Base-by-base conservation (phyloP, 2,888 invertebrate genomes). In the Hetaerina titia region DNA sequence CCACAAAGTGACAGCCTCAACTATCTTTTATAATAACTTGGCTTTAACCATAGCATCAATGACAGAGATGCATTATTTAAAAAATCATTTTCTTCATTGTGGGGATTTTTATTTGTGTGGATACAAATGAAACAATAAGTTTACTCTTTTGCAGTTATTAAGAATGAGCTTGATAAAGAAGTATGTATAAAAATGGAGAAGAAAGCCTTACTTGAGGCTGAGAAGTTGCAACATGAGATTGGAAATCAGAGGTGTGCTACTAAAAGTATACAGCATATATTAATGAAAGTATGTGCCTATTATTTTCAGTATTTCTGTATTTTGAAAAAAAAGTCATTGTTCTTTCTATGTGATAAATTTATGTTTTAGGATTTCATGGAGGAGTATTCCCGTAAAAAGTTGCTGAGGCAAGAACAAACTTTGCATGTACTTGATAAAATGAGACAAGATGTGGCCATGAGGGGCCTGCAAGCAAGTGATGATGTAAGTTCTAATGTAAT, bases 301-400 rank as follows among this genome's bases (percentile, higher is more conserved):
- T 22, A 63, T 15, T 90, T 90, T 11, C 60, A 11, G 15, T 19
- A 19, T 64, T 81, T 25, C 7, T 31, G 8, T 90, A 31, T 22
- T 64, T 19, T 90, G n/a, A 6, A 69, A 22, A 22, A 45, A n/a
- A 22, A 9, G 64, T 31, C 22, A 56, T 25, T 69, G n/a, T 56
- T 74, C 4, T 69, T 17, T n/a, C 13, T 13, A 19, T 56, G 11
- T 74, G n/a, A 63, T 69, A 11, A 31, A 25, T 74, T 92, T 15
- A 0, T 74, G 25, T 88, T 56, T 11, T 31, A 92, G 92, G 92
- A 92, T 56, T 92, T 92, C 13, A 56, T 92, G 69, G 69, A 69
- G 56, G 92, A 92, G 15, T 92, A 92, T 74, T n/a, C 74, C 13
- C 11, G 69, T 11, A 92, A 92, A 56, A 92, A 92, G n/a, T 69